Conservation (phyloP, 2,888 invertebrate species). For the Bimastos eiseni region DNA sequence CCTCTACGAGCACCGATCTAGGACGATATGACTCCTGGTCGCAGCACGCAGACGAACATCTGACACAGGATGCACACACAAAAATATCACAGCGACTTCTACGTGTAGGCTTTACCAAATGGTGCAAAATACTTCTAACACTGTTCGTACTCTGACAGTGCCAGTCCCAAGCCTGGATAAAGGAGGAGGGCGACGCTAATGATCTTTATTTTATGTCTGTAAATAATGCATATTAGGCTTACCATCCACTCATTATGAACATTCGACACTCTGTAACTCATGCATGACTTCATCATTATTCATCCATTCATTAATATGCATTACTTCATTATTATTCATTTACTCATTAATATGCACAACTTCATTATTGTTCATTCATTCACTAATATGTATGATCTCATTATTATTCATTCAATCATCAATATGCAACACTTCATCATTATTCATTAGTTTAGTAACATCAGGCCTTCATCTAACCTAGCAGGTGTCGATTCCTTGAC, state of each 20-base stretch:
- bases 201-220: no score
- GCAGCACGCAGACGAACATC: neutral
- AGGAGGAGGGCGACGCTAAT: no score
- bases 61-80: neutral
- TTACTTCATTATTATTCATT: neutral
- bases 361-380: neutral
- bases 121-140: no score
- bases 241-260: neutral
- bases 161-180: no score
- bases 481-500: neutral
- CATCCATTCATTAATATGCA: neutral
- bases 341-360: neutral
- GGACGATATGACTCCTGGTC: constrained; percentile 16
- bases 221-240: no score
- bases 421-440: no score
- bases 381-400: neutral
- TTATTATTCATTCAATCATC: neutral
- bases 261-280: neutral
- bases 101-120: no score
- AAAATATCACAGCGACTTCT: no score
- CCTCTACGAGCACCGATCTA: neutral
- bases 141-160: no score
- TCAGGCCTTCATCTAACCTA: neutral
- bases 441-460: no score
- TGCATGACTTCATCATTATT: no score